phyloP scores from a whole-genome alignment of 2,797 vertebrate genomes.

The Nothura maculosa region DNA sequence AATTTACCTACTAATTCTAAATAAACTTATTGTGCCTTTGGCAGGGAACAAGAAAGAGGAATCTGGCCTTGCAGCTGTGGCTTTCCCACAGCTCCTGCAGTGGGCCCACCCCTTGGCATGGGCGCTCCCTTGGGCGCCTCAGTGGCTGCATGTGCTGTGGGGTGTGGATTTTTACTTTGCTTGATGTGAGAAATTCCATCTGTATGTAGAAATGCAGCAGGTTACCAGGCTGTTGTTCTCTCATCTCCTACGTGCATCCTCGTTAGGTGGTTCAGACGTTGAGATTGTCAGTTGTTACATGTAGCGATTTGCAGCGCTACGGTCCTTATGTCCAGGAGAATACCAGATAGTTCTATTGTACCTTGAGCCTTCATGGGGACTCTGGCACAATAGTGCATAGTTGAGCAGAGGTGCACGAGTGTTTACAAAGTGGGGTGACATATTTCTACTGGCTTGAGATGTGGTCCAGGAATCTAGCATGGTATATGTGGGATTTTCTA shows the following conservation, averaged over 20 bases:
- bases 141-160: rapidly evolving
- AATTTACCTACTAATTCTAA: background rate
- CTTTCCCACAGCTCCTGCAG: background rate
- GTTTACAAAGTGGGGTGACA: background rate
- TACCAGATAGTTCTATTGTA: background rate
- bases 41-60: background rate
- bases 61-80: background rate
- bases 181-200: background rate
- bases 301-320: background rate
- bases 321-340: background rate
- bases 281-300: background rate
- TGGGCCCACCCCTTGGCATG: rapidly evolving
- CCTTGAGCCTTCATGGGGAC: background rate
- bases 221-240: background rate
- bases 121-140: background rate
- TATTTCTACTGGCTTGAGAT: background rate
- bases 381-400: rapidly evolving
- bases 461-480: background rate
- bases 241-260: background rate
- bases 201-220: background rate
- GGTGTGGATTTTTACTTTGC: background rate
- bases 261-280: background rate
- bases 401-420: background rate
- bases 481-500: background rate
- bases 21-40: background rate